Percentiles rank a stretch among this genome's conserved stretches.
These are phyloP conservation scores for Trichopria drosophilae DNA, from an alignment of 2,888 invertebrate species.

Conservation along the genomic window DNA sequence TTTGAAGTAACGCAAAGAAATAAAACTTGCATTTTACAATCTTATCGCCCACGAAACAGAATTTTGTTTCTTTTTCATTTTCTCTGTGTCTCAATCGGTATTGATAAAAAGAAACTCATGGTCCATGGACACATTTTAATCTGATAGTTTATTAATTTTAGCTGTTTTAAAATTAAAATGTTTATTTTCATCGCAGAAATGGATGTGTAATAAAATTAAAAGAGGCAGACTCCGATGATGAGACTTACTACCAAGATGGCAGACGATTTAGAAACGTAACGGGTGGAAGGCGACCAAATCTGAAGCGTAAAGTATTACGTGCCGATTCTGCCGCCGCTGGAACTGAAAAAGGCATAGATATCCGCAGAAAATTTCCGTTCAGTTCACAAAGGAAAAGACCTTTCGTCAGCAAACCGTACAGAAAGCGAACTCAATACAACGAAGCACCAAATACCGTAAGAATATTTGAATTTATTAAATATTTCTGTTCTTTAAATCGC, in stretches of 20 bases:
- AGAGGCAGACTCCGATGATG: slow-evolving; percentile 72
- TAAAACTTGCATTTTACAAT: too few relatives aligned
- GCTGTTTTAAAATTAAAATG: not conserved
- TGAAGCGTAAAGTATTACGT: slow-evolving; percentile 19
- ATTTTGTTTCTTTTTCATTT: too few relatives aligned
- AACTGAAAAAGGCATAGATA: slow-evolving; percentile 29
- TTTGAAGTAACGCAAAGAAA: too few relatives aligned
- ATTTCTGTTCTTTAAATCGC: not conserved
- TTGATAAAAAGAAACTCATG: too few relatives aligned
- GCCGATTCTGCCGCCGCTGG: slow-evolving; percentile 23
- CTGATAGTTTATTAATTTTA: too few relatives aligned
- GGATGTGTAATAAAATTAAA: slow-evolving; percentile 68
- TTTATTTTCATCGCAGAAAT: slow-evolving; percentile 54
- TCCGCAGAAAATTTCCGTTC: too few relatives aligned
- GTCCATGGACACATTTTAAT: too few relatives aligned
- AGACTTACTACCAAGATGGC: slow-evolving; percentile 50
- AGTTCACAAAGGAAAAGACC: slow-evolving; percentile 32
- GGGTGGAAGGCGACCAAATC: slow-evolving; percentile 20
- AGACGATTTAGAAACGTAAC: slow-evolving; percentile 21
- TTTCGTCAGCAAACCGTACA: slow-evolving; percentile 38
- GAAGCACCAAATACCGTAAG: slow-evolving; percentile 37
- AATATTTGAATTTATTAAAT: slow-evolving; percentile 3
- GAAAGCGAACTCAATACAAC: slow-evolving; percentile 51
- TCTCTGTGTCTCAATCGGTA: too few relatives aligned
- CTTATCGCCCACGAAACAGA: too few relatives aligned